Base-by-base conservation (phyloP, 2,888 invertebrate species). In the Margaritifera margaritifera region DNA sequence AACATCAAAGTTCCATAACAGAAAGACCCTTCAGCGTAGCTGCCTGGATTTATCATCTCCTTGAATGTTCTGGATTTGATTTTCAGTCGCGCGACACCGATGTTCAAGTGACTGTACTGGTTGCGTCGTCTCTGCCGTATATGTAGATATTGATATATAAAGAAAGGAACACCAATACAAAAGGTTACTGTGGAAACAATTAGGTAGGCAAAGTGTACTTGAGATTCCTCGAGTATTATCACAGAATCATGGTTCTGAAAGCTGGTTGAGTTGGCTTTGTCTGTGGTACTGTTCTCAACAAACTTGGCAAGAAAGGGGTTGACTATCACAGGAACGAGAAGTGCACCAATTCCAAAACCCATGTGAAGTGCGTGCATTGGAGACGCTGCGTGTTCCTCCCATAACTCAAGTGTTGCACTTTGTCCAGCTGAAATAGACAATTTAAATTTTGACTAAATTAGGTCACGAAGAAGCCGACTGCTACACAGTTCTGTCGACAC, bases 301-400 rank as follows among this genome's bases (percentile, higher is more conserved):
- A 42, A 42, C 11, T 42, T 42, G 18, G 77, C 73, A 19, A 83
- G 72, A 65, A 81, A 83, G 1, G 80, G 80, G 61, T 71, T 72
- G 4, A 77, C 80, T 19, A 83, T 68, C 8, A 78, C 65, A 0
- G 82, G 82, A 2, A 70, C 73, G n/a, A 78, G 57, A 1, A 82
- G 42, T n/a, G 82, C 80, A 6, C 84, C 84, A 15, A 84, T 59
- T 4, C 83, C 83, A 59, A 78, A 84, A 18, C 83, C 83, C 64
- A 80, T 80, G 62, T 84, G 83, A 25, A 81, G 62, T 18, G 77
- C 70, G 62, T 83, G 79, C 70, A 82, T 74, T 6, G 84, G 83
- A 15, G 78, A 63, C 6, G 83, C 73, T 2, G 80, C 71, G 19
- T 78, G 60, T 11, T 78, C 73, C 51, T 66, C 68, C 84, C 84